Evolutionary conservation across 1,140 invertebrate genomes (phyloP).

Genomic region (Periplaneta americana): DNA sequence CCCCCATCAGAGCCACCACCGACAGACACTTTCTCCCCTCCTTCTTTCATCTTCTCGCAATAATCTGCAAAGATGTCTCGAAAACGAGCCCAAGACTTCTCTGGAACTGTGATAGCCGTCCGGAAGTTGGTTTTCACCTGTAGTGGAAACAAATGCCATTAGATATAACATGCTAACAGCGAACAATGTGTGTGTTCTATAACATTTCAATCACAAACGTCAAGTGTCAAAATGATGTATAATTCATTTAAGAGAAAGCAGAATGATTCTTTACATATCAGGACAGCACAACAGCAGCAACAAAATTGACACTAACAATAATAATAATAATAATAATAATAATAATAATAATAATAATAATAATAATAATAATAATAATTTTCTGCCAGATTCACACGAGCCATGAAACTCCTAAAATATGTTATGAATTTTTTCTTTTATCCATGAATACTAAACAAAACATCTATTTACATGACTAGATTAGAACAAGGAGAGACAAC

Average conservation of each 20-base stretch:
- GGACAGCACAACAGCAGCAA: neutral
- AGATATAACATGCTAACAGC: neutral
- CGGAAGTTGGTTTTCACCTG: conserved; percentile 96
- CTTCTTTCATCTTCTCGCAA: conserved; percentile 85
- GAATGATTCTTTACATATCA: too few relatives aligned
- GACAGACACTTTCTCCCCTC: conserved; percentile 32
- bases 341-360: too few relatives aligned
- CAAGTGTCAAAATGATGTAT: neutral
- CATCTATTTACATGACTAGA: too few relatives aligned
- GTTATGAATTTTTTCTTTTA: too few relatives aligned
- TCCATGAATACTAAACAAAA: too few relatives aligned
- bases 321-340: too few relatives aligned
- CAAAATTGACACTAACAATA: too few relatives aligned
- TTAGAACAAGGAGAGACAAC: too few relatives aligned
- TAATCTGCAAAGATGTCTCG: conserved; percentile 94
- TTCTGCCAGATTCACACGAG: too few relatives aligned
- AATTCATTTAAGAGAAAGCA: too few relatives aligned
- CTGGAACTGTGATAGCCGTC: conserved; percentile 95
- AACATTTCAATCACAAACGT: neutral
- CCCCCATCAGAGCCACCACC: conserved; percentile 24
- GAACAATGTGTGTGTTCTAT: neutral
- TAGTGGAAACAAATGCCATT: conserved; percentile 21
- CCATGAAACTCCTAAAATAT: too few relatives aligned
- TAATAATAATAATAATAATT: too few relatives aligned
- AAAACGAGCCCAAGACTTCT: conserved; percentile 95